Evolutionary conservation across 2,113 vertebrate species (phyloP), one percentile per base, ranked within the genome.

Genomic region (Heliornis fulica): DNA sequence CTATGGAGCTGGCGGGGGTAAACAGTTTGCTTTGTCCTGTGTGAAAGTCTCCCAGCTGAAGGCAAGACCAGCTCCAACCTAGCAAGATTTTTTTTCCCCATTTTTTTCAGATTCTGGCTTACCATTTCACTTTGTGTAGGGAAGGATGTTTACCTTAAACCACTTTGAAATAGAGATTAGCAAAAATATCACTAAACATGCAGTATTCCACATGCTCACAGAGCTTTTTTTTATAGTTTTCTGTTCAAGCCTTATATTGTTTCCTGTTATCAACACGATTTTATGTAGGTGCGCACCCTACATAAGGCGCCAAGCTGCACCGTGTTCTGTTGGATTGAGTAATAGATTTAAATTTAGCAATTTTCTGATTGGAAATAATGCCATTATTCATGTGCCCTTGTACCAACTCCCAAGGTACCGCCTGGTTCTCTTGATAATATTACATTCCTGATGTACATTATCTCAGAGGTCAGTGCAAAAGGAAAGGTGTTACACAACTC

Each of bases 361-460:
- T 92, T 92, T 95, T 95, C 83, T 93, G 86, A 96, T 93, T 96
- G 92, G 88, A 94, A 96, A 95, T 95, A 96, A 93, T 94, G 69
- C 79, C 83, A 89, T 96, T 96, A 93, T 96, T 96, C 96, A 78
- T 96, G 72, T 96, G 96, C 83, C 96, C 96, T 96, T 96, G 92
- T 93, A 94, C 83, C 82, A 95, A 91, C 65, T 97, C 96, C 96
- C 96, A 92, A 38, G 95, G 60, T 90, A 48, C 88, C 1, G 45
- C 53, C 69, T 89, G 76, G 53, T 59, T 96, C 96, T 94, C 96
- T 92, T 96, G 96, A 92, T 89, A 93, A 90, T 96, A 93, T 25
- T 41, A 76, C 1, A 10, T 84, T 94, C 88, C 83, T 87, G 88
- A 65, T 90, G 92, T 77, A 79, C 69, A 92, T 96, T 94, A 97